Percentiles rank a stretch among this genome's conserved stretches.
phyloP scores from a whole-genome alignment of 2,888 invertebrate species.

The Poecilobothrus nobilitatus region DNA sequence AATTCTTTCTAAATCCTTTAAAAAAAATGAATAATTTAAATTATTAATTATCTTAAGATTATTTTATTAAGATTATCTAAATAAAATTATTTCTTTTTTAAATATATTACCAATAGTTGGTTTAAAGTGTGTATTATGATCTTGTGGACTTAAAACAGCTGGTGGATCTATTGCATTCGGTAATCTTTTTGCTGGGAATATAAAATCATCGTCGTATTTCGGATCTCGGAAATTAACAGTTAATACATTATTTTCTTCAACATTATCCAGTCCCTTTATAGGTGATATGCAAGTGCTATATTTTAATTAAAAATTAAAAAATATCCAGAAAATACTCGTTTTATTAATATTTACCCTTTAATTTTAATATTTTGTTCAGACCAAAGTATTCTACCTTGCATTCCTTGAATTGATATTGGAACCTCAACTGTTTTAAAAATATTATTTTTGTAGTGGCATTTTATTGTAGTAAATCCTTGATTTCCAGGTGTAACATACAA shows the following conservation, averaged over 20 bases:
- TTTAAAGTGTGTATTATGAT: constrained; percentile 55
- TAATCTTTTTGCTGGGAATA: constrained; percentile 68
- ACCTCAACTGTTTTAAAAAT: constrained; percentile 48
- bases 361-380: constrained; percentile 60
- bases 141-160: constrained; percentile 67
- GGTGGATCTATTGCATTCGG: constrained; percentile 62
- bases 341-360: constrained; percentile 50
- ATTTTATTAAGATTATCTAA: neutral
- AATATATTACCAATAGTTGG: constrained; percentile 74
- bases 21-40: constrained; percentile 18
- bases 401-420: constrained; percentile 63
- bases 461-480: constrained; percentile 59
- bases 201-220: constrained; percentile 58
- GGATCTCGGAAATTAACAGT: constrained; percentile 75
- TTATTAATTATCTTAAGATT: too few relatives aligned
- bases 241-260: constrained; percentile 51
- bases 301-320: constrained; percentile 20
- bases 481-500: constrained; percentile 74
- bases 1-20: constrained; percentile 55
- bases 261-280: constrained; percentile 57
- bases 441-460: constrained; percentile 57
- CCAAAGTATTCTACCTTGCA: constrained; percentile 69
- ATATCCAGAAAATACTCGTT: constrained; percentile 8
- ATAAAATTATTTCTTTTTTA: constrained; percentile 44
- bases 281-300: constrained; percentile 56